Conservation (phyloP, 2,113 vertebrate genomes). For the Larimichthys crocea region DNA sequence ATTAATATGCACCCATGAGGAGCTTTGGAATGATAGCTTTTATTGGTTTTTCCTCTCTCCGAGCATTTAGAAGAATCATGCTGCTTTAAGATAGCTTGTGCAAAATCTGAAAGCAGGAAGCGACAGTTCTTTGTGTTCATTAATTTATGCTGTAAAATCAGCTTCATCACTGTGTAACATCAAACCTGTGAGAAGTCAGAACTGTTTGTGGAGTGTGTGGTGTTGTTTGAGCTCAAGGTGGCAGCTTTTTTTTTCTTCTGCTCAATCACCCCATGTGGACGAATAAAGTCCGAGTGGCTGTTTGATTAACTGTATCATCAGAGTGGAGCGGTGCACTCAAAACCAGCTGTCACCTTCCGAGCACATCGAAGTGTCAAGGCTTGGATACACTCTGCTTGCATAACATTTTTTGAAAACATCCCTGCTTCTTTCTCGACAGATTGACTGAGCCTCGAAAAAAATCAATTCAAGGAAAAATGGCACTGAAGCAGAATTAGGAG, state of each 20-base stretch:
- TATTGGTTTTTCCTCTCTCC: background rate
- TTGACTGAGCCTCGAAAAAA: background rate
- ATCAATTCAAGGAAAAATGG: background rate
- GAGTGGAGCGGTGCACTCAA: constrained; percentile 4
- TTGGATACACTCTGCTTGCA: constrained; percentile 12
- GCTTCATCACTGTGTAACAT: background rate
- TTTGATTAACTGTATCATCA: constrained; percentile 28
- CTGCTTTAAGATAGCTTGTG: constrained; percentile 12
- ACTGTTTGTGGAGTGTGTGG: background rate
- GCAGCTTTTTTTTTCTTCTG: constrained; percentile 1
- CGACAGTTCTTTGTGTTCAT: background rate
- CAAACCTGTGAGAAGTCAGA: background rate
- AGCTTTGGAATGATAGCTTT: constrained; percentile 32
- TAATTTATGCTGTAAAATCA: constrained; percentile 3
- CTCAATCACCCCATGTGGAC: constrained; percentile 10
- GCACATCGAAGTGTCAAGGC: constrained; percentile 20
- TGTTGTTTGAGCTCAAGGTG: constrained; percentile 6
- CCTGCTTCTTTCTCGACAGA: background rate
- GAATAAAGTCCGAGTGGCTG: constrained; percentile 10
- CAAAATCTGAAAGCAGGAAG: constrained; percentile 21
- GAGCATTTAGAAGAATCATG: background rate
- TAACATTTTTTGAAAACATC: constrained; percentile 15
- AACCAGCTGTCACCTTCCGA: constrained; percentile 47
- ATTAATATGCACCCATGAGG: constrained; percentile 30
- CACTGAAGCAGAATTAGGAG: background rate